Evolutionary conservation across 2,888 invertebrate species (phyloP), one percentile per base, ranked within the genome.

Genomic region (Drosophila robusta): DNA sequence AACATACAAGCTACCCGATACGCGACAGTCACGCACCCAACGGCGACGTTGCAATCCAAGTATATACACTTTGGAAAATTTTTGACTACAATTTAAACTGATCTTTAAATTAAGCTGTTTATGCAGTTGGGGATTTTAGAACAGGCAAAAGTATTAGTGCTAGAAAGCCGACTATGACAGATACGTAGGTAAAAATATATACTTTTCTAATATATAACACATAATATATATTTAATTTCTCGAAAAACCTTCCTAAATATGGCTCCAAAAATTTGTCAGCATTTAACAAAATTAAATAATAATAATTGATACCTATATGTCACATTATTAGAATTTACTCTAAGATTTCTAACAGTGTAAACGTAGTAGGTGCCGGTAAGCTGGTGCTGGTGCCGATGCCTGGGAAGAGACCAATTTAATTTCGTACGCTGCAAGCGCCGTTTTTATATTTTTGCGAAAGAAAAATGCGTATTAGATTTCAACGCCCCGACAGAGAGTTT

Each of bases 401-500:
- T 55, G 62, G 87, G 76, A 83, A 87, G 83, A 72, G 24, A 73
- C 78, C 64, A 79, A 72, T 70, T 66, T 70, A 52, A 67, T 55
- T 66, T 72, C 57, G 70, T 52, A 42, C 54, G 64, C 74, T 38
- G 52, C 45, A 69, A 55, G 52, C 63, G 55, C 18, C 51, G 52
- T 49, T 45, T 67, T 56, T 14, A 39, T 34, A 36, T 61, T 74
- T 80, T 68, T 60, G 56, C 63, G 42, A 69, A 50, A 65, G 57
- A 72, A 73, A 83, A 72, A 63, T 77, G 71, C 75, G 78, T 88
- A 87, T 85, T 84, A 68, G 69, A 84, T 89, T 87, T 81, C 89
- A 64, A 58, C 75, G 71, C 60, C 51, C 63, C 69, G 54, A 47
- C 52, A 16, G 46, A 45, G 18, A 45, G 16, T 50, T 61, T 64